Percentiles rank a stretch among this genome's conserved stretches.
Conservation (phyloP, 2,888 invertebrate species). For the Hermaeophaga mercurialis region DNA sequence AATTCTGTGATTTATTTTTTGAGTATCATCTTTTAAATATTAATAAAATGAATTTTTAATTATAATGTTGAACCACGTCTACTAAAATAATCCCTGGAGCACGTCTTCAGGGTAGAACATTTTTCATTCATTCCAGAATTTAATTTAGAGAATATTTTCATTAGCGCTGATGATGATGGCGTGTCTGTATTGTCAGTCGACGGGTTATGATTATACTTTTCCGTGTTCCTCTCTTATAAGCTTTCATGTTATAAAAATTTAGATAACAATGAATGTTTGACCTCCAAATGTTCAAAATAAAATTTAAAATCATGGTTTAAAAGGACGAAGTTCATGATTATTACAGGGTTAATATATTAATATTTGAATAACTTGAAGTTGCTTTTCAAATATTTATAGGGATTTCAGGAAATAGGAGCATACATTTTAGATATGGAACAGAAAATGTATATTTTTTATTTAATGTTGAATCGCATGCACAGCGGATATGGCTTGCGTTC, state of each 20-base stretch:
- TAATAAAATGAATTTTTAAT: too few species aligned
- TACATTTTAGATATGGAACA: too few species aligned
- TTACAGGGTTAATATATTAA: too few species aligned
- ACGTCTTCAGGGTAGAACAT: not conserved
- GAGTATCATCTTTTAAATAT: too few species aligned
- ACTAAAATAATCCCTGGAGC: not conserved
- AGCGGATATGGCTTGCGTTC: too few species aligned
- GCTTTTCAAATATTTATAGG: too few species aligned
- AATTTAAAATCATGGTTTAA: not conserved
- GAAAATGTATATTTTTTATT: too few species aligned
- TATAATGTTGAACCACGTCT: not conserved
- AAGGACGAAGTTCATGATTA: too few species aligned
- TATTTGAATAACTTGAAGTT: too few species aligned
- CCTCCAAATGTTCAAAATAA: not conserved
- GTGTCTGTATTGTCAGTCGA: not conserved
- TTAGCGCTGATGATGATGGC: constrained; percentile 2
- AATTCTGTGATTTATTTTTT: too few species aligned
- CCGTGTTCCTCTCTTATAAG: not conserved
- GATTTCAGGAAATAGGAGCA: too few species aligned
- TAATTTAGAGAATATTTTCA: constrained; percentile 6
- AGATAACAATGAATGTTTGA: not conserved
- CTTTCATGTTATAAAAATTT: not conserved
- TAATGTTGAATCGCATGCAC: too few species aligned
- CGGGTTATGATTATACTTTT: constrained; percentile 3
- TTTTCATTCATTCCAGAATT: constrained; percentile 6